Evolutionary conservation across 2,888 invertebrate species (phyloP).

Genomic region (Scotopteryx bipunctaria): DNA sequence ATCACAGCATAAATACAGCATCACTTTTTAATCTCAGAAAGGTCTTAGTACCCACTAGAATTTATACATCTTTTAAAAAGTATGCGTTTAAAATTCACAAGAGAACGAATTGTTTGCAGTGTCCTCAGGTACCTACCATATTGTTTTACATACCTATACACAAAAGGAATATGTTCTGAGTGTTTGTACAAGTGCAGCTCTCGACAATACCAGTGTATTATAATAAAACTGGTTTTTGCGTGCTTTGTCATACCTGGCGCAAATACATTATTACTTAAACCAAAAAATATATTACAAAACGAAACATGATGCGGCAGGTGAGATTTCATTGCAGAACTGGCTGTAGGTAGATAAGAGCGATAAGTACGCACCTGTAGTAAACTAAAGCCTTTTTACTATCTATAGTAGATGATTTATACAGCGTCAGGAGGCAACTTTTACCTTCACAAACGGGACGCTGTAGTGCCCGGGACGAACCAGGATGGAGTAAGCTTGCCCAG

Average conservation of each 20-base stretch:
- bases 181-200: constrained; percentile 17
- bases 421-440: no score
- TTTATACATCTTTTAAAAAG: no score
- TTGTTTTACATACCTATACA: constrained; percentile 2
- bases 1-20: no score
- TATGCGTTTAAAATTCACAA: constrained; percentile 13
- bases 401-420: no score
- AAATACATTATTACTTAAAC: background rate
- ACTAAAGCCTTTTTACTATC: no score
- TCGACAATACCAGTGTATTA: constrained; percentile 9
- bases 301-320: constrained; percentile 4
- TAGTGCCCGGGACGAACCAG: no score
- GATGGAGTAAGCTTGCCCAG: no score
- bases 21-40: no score
- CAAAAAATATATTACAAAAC: constrained; percentile 3
- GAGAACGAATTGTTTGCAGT: constrained; percentile 9
- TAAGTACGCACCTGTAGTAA: no score
- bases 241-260: constrained; percentile 9
- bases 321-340: constrained; percentile 3
- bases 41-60: no score
- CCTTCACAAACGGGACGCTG: no score
- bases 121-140: background rate
- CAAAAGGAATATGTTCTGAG: constrained; percentile 1
- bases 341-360: no score
- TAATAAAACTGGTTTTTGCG: background rate